Evolutionary conservation across 2,113 vertebrate genomes (phyloP), one percentile per base, ranked within the genome.

Genomic region (Pluvialis apricaria): DNA sequence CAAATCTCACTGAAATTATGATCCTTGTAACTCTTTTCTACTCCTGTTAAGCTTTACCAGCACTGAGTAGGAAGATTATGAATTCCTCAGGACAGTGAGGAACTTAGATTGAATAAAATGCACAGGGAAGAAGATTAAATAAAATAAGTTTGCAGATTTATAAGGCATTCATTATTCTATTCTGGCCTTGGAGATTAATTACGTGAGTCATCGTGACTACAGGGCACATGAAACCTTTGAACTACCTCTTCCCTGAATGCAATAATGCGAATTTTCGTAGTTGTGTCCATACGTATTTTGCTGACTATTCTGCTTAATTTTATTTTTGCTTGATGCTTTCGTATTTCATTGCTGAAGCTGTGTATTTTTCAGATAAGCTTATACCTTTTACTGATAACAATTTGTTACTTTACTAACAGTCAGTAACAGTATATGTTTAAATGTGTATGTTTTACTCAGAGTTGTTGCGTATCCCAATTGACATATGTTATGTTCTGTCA

Each of bases 201-300:
- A 38, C 16, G 5, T 22, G 34, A 83, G 8, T 45, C 64, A 36
- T 62, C 1, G 8, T 55, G 62, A 58, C 26, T 31, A 10, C 55
- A 8, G 45, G 61, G 28, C 28, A 10, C 6, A 4, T 2, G 20
- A 78, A 81, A 52, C 13, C 45, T 61, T 40, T 31, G 49, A 36
- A 42, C 17, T 17, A 6, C 2, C 24, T 22, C 34, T 49, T 29
- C 36, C 36, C 51, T 36, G 45, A 22, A 12, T 5, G 38, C 32
- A 26, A 29, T 44, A 12, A 25, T 47, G 47, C 0, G 9, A 31
- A 40, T 40, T 21, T 52, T 21, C n/a, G 32, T 34, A 15, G 17
- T 3, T 36, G 5, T 20, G 29, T 40, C 64, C 2, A 0, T 14
- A 1, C 0, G 2, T 62, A 13, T 52, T 96, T 76, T 75, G 54